Conservation (phyloP, 1,140 invertebrate species). For the Drosophila kurseongensis region DNA sequence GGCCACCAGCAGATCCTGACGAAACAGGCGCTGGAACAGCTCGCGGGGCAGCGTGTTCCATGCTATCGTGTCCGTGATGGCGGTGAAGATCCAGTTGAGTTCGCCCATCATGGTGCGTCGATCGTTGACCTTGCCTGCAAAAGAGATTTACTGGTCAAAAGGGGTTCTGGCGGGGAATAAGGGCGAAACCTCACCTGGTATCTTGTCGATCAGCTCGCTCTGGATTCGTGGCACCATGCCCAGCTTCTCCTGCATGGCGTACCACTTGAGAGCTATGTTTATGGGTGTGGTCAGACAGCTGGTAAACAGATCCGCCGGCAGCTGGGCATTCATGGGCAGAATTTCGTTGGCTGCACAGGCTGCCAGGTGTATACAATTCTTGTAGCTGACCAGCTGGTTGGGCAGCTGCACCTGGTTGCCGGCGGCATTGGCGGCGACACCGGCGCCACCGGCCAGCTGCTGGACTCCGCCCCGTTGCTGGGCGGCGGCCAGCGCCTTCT, state of each 20-base stretch:
- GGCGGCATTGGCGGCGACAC: neutral
- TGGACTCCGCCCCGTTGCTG: slow-evolving; percentile 29
- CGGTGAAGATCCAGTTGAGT: slow-evolving; percentile 99
- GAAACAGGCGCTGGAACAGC: slow-evolving; percentile 98
- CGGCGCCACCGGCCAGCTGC: neutral
- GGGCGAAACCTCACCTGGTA: slow-evolving; percentile 87
- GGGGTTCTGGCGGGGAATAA: too few relatives aligned
- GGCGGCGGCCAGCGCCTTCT: slow-evolving; percentile 86
- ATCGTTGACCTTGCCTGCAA: slow-evolving; percentile 94
- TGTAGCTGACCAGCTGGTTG: slow-evolving; percentile 86
- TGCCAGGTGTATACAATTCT: slow-evolving; percentile 98
- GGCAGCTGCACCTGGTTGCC: slow-evolving; percentile 23
- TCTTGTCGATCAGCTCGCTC: slow-evolving; percentile 95
- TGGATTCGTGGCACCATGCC: slow-evolving; percentile 92
- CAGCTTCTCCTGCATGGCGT: slow-evolving; percentile 92
- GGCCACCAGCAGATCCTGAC: slow-evolving; percentile 98
- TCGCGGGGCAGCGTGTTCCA: slow-evolving; percentile 98
- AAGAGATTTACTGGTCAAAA: neutral
- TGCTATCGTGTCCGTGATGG: slow-evolving; percentile 99
- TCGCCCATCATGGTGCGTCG: slow-evolving; percentile 98
- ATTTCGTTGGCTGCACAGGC: slow-evolving; percentile 96
- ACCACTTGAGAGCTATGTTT: slow-evolving; percentile 98
- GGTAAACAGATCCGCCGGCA: slow-evolving; percentile 99
- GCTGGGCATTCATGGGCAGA: slow-evolving; percentile 98
- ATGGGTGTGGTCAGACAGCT: slow-evolving; percentile 99